These are phyloP conservation scores for Galerucella pusilla DNA, from an alignment of 2,888 invertebrate genomes.

Conservation along the genomic window DNA sequence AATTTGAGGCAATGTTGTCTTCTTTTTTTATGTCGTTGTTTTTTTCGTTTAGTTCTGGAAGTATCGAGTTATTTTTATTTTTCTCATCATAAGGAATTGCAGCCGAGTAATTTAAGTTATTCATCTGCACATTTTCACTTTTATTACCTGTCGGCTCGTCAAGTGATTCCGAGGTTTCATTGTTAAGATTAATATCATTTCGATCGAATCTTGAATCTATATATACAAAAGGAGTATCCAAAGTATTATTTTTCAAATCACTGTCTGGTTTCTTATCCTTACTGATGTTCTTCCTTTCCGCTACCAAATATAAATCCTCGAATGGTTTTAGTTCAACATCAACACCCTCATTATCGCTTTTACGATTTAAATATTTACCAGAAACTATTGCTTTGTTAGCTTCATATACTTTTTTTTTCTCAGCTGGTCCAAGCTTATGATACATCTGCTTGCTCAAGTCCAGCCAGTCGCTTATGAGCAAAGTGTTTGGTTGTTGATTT, in stretches of 20 bases:
- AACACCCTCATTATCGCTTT: not conserved
- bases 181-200: not conserved
- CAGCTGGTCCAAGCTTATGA: constrained; percentile 11
- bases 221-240: not conserved
- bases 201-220: too few relatives aligned
- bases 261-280: not conserved
- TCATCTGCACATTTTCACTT: not conserved
- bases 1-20: not conserved
- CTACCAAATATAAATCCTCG: constrained; percentile 6
- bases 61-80: not conserved
- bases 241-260: not conserved
- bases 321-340: not conserved
- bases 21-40: not conserved
- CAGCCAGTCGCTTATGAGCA: constrained; percentile 18
- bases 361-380: not conserved
- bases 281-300: not conserved
- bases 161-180: not conserved
- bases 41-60: not conserved
- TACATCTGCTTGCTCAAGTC: constrained; percentile 16
- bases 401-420: constrained; percentile 11
- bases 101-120: not conserved
- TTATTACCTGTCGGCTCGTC: not conserved
- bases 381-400: constrained; percentile 8
- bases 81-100: too few relatives aligned
- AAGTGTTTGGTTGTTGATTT: constrained; percentile 26